Conservation (phyloP, 37 sponge, comb jelly and placozoan genomes). For the Geodia barretti region DNA sequence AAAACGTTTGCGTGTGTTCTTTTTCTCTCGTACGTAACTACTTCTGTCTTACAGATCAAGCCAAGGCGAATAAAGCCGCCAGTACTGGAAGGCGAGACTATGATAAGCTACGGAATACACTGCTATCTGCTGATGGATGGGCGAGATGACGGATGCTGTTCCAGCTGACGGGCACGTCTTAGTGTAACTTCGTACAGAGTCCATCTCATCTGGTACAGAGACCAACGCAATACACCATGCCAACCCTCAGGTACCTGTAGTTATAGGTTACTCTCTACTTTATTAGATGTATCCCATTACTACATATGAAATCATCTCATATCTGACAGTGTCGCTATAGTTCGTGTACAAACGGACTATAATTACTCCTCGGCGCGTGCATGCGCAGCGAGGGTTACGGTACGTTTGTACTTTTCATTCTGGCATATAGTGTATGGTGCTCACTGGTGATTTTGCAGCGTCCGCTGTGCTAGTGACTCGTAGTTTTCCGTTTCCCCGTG, state of each 20-base stretch:
- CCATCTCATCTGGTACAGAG: no score
- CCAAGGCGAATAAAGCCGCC: constrained; percentile 65
- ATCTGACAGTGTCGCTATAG: neutral
- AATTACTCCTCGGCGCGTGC: no score
- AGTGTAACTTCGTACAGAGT: constrained; percentile 14
- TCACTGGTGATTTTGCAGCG: constrained; percentile 76
- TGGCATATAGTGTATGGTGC: constrained; percentile 83
- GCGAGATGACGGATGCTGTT: constrained; percentile 52
- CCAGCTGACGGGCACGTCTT: constrained; percentile 93
- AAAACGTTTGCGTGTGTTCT: no score
- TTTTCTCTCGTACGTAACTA: neutral
- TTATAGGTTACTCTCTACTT: neutral
- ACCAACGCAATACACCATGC: neutral
- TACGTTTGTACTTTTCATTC: no score
- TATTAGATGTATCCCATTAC: neutral
- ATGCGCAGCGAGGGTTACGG: no score
- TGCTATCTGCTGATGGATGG: constrained; percentile 85
- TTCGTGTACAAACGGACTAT: no score
- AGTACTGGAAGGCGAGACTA: constrained; percentile 60
- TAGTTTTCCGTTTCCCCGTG: constrained; percentile 62
- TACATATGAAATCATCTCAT: no score
- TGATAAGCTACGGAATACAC: constrained; percentile 45
- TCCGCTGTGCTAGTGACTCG: constrained; percentile 59
- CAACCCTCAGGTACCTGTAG: neutral
- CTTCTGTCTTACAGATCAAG: constrained; percentile 29